Evolutionary conservation across 1,140 invertebrate species (phyloP).

Genomic region (Hirudo medicinalis): DNA sequence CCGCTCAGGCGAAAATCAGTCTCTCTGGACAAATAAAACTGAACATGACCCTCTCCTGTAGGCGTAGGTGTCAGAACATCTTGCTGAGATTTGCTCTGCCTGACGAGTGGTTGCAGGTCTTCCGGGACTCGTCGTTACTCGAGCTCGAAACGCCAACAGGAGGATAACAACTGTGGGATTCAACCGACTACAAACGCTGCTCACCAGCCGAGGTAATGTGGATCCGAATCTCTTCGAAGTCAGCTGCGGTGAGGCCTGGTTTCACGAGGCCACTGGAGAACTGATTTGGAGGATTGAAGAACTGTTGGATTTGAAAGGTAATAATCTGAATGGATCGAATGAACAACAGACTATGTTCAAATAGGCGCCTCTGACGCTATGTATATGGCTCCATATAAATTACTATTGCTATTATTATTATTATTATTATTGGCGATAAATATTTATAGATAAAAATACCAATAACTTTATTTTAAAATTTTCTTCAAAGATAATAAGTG

Average conservation of each 20-base stretch:
- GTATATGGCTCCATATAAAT: neutral
- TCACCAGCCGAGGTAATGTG: neutral
- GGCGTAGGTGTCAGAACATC: neutral
- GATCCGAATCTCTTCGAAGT: constrained; percentile 2
- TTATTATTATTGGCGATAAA: no score
- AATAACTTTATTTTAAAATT: neutral
- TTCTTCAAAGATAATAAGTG: neutral
- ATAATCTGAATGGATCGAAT: neutral
- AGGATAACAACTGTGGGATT: neutral
- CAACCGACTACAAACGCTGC: neutral
- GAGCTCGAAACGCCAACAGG: neutral
- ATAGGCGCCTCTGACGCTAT: neutral
- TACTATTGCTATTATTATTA: no score
- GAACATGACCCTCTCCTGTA: neutral
- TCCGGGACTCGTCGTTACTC: neutral
- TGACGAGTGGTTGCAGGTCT: neutral
- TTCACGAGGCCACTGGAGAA: neutral
- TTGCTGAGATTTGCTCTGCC: neutral
- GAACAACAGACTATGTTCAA: no score
- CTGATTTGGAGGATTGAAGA: neutral
- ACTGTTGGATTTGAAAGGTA: neutral
- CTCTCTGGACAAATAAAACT: neutral
- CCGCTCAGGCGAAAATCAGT: neutral
- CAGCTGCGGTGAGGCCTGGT: constrained; percentile 6
- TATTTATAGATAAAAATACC: no score